Base-by-base conservation (phyloP, 2,113 vertebrate genomes). In the Promerops cafer region DNA sequence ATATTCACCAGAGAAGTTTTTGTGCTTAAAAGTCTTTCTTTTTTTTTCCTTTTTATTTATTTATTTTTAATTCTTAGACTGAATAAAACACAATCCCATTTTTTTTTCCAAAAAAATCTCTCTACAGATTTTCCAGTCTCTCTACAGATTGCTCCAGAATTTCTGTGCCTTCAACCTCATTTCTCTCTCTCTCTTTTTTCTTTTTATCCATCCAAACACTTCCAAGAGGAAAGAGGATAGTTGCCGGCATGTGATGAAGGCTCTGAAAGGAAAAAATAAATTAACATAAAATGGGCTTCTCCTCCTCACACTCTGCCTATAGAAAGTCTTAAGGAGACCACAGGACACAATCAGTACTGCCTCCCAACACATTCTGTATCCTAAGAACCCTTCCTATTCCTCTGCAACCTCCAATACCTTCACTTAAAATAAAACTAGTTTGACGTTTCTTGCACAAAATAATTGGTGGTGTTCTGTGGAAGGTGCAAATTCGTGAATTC, bases 1-100 rank as follows among this genome's bases (percentile, higher is more conserved):
- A 24, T 26, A 53, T 50, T 49, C 9, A 56, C 23, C 22, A 87
- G n/a, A 83, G 28, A 75, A 69, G n/a, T 65, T 50, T 61, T 6
- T 2, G 11, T 52, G 17, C 33, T 66, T 63, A 44, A 10, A n/a
- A 60, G 35, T 19, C 0, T 14, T 14, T 19, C 1, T 26, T 6
- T 12, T 52, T 19, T 60, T 35, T 19, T 4, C 3, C 0, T 23
- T 30, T 12, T 10, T 31, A 7, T 23, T 69, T 59, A 3, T 9
- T 47, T 17, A 64, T 47, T 26, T 47, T 10, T 1, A 35, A 50
- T 35, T 39, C 19, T 19, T 66, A 53, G 21, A 13, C 13, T 42
- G 70, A 85, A 35, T 59, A 66, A 83, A 81, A 54, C 16, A 78
- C 9, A 57, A 27, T 76, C 9, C 7, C 2, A 4, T 77, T 72